These are phyloP conservation scores for Cuniculus paca DNA, from an alignment of 2,797 vertebrate species.

Conservation along the genomic window DNA sequence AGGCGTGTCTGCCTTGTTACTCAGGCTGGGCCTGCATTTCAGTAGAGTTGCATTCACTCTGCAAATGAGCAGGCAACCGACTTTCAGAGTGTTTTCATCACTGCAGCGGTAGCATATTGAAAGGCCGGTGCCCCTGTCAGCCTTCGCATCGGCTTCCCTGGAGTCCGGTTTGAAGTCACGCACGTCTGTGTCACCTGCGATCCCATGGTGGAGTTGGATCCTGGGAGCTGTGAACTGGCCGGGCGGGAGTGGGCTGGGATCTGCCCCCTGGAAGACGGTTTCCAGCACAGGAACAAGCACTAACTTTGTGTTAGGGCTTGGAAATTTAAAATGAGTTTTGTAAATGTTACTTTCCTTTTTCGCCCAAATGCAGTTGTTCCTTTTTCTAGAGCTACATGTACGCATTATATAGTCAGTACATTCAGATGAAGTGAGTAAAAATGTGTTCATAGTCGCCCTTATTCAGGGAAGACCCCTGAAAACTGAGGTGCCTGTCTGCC, in stretches of 20 bases:
- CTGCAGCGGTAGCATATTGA: no score
- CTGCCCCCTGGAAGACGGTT: accelerated
- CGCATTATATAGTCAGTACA: background rate
- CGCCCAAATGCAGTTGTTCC: background rate
- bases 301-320: background rate
- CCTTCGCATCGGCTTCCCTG: background rate
- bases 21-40: accelerated
- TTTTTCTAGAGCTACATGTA: background rate
- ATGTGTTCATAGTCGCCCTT: accelerated
- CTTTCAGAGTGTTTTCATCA: background rate
- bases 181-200: background rate
- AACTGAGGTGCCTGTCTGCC: background rate
- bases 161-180: background rate
- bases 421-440: background rate
- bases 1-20: background rate
- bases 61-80: no score
- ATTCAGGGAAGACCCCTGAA: background rate
- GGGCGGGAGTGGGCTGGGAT: accelerated
- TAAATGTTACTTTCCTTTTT: background rate
- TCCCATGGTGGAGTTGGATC: background rate
- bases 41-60: background rate
- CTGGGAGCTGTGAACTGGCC: background rate
- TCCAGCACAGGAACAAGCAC: background rate
- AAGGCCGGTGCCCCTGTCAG: background rate
- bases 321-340: background rate